A percentile compares a stretch with the other conserved stretches of the same genome.
phyloP scores from a whole-genome alignment of 2,797 vertebrate species.

The Catharus ustulatus region DNA sequence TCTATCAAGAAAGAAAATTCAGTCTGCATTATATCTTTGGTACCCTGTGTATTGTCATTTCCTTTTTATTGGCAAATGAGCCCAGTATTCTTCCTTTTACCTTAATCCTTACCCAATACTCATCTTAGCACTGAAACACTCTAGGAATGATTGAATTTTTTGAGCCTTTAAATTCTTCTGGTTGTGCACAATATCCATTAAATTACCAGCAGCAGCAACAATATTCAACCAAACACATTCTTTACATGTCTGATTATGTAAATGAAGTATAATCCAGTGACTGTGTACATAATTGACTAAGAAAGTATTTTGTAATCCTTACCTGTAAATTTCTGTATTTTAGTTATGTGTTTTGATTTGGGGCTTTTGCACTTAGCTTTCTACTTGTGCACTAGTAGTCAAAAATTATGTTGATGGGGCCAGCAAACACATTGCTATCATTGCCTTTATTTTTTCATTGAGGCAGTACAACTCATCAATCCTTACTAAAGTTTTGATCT shows the following conservation, averaged over 20 bases:
- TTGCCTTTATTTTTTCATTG: not conserved
- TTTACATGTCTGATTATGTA: not conserved
- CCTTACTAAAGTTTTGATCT: not conserved
- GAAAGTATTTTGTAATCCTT: not conserved
- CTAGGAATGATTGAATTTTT: not conserved
- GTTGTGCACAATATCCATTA: not conserved
- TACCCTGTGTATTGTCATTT: not conserved
- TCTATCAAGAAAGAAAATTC: not conserved
- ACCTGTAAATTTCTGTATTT: not conserved
- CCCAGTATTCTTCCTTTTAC: not conserved
- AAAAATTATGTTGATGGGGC: not conserved
- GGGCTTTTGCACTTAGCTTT: not conserved
- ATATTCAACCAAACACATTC: not conserved
- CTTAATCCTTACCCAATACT: not conserved
- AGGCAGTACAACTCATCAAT: not conserved
- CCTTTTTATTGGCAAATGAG: not conserved
- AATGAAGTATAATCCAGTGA: not conserved
- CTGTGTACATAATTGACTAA: not conserved
- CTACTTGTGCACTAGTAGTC: not conserved
- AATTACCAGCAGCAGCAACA: not conserved
- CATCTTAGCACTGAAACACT: not conserved
- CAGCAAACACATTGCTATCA: not conserved
- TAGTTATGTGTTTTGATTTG: not conserved
- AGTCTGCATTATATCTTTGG: not conserved
- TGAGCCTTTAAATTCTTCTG: not conserved